A percentile compares a stretch with the other conserved stretches of the same genome.
phyloP scores from a whole-genome alignment of 2,113 vertebrate genomes.

The Xiphophorus couchianus region DNA sequence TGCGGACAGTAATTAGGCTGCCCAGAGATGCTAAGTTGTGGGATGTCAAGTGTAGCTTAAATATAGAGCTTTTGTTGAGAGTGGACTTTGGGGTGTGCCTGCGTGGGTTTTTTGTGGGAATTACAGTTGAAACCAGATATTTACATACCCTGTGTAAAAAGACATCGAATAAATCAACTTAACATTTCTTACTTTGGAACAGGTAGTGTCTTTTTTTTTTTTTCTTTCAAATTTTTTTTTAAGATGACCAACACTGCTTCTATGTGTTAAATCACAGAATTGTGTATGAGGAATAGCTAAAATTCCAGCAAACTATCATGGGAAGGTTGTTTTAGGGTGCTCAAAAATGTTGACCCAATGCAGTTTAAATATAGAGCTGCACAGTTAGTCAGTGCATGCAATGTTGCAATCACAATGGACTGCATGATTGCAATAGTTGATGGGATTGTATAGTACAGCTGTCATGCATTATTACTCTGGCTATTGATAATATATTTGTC shows the following conservation, averaged over 20 bases:
- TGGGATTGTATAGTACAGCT: not conserved
- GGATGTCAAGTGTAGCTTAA: constrained; percentile 65
- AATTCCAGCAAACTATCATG: not conserved
- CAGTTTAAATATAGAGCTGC: not conserved
- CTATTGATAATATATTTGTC: not conserved
- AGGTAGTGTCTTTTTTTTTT: not conserved
- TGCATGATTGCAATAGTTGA: not conserved
- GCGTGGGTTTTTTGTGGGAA: constrained; percentile 29
- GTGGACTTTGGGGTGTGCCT: constrained; percentile 8
- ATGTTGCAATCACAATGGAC: not conserved
- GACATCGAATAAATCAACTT: not conserved
- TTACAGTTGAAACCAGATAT: constrained; percentile 10
- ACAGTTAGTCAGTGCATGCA: not conserved
- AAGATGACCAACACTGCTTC: not conserved
- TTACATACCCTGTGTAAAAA: not conserved
- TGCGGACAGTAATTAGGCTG: constrained; percentile 72
- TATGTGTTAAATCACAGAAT: not conserved
- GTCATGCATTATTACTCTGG: not conserved
- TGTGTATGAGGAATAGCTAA: no score
- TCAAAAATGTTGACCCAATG: not conserved
- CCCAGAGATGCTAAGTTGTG: constrained; percentile 56
- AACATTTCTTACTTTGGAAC: not conserved
- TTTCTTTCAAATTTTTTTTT: not conserved
- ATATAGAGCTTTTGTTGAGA: constrained; percentile 44
- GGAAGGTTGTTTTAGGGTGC: not conserved